Evolutionary conservation across 2,113 vertebrate genomes (phyloP), one percentile per base, ranked within the genome.

Genomic region (Alectura lathami): DNA sequence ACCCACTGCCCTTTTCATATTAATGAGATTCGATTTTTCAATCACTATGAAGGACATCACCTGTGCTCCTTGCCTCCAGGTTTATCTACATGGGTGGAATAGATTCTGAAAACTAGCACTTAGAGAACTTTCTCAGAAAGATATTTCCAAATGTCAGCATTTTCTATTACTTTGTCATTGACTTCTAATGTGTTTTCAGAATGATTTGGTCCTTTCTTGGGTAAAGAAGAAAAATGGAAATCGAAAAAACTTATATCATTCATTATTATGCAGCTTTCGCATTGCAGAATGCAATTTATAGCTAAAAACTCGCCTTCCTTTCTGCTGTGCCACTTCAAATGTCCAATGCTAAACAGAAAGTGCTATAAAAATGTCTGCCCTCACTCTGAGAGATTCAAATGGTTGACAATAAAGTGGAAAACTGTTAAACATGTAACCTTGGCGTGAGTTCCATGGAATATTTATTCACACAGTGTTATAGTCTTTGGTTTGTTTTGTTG

Each of bases 151-250:
- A 84, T 97, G 97, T 94, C 97, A 97, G 93, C 91, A 93, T 97
- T 98, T 98, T 96, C 95, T 97, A 97, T 96, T 97, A 96, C 95
- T 98, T 97, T 98, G 96, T 96, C 97, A 98, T 97, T 98, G 97
- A 98, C 94, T 97, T 96, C 83, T 97, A 97, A 97, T 95, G 54
- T 83, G 88, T 96, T 97, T 97, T 92, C 91, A 96, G 89, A 98
- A 97, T 96, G 83, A 97, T 97, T 96, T 97, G 82, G 73, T 93
- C 96, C 92, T 96, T 97, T 91, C 94, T 96, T 96, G 87, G 89
- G 84, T 69, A 96, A 97, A 95, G 85, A 97, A 97, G 96, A 97
- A 98, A 98, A 98, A 97, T 97, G 90, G 95, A 97, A 98, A 97
- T 96, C 0, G 24, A 91, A 96, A 85, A 93, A 85, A 27, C 69